Conservation (phyloP, 2,113 vertebrate species). For the Mus musculus region GRCm39 chr13:96515501-96516000, state of each 20-base stretch:
- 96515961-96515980: too few relatives aligned
- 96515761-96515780: not conserved
- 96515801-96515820: too few relatives aligned
- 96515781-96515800: too few relatives aligned
- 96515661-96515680: slow-evolving; percentile 41
- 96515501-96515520: not conserved
- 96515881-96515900: too few relatives aligned
- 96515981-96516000: too few relatives aligned
- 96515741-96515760: not conserved
- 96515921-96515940: too few relatives aligned
- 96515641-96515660: not conserved
- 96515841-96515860: too few relatives aligned
- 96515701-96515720: not conserved
- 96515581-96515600: not conserved
- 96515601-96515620: not conserved
- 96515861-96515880: too few relatives aligned
- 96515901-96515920: too few relatives aligned
- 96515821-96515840: too few relatives aligned
- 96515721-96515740: not conserved
- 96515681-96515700: not conserved
- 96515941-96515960: too few relatives aligned
- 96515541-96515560: not conserved
- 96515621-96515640: not conserved
- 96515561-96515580: not conserved
- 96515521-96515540: not conserved